Conservation (phyloP, 92 coral and sea anemone genomes). For the Paramuricea clavata region DNA sequence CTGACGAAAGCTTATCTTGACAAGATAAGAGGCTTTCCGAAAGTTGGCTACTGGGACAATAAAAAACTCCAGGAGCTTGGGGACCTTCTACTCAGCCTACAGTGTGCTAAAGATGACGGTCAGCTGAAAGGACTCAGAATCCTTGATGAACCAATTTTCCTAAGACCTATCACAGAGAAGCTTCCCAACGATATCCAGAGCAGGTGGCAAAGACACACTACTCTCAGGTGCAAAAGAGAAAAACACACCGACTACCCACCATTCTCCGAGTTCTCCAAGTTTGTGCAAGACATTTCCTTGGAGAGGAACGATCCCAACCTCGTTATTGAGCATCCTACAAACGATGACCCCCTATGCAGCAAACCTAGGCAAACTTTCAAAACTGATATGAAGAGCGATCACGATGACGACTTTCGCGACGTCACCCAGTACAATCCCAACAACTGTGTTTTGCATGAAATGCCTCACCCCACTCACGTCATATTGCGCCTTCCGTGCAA, state of each 20-base stretch:
- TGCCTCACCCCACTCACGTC: constrained; percentile 54
- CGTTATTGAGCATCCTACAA: constrained; percentile 23
- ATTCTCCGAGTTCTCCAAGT: constrained; percentile 59
- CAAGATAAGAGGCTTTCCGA: constrained; percentile 48
- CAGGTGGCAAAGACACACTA: constrained; percentile 72
- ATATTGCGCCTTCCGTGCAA: constrained; percentile 65
- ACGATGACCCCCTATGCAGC: neutral
- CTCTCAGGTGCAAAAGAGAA: constrained; percentile 32
- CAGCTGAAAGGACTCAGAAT: constrained; percentile 68
- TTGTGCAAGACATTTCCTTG: constrained; percentile 61
- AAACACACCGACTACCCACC: constrained; percentile 62
- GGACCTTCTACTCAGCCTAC: constrained; percentile 60
- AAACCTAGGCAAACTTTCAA: neutral
- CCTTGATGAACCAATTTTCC: constrained; percentile 55
- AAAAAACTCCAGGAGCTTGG: constrained; percentile 72
- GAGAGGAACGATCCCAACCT: constrained; percentile 73
- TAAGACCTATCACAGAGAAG: constrained; percentile 45
- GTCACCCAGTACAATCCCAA: neutral
- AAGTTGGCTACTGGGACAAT: constrained; percentile 47
- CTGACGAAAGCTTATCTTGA: constrained; percentile 65
- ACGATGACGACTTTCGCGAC: neutral
- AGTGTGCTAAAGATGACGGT: constrained; percentile 70
- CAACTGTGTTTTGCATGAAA: constrained; percentile 61
- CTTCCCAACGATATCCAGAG: constrained; percentile 64
- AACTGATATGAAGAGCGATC: neutral